These are phyloP conservation scores for Amphiprion ocellaris DNA, from an alignment of 2,113 vertebrate species.

Conservation along the genomic window DNA sequence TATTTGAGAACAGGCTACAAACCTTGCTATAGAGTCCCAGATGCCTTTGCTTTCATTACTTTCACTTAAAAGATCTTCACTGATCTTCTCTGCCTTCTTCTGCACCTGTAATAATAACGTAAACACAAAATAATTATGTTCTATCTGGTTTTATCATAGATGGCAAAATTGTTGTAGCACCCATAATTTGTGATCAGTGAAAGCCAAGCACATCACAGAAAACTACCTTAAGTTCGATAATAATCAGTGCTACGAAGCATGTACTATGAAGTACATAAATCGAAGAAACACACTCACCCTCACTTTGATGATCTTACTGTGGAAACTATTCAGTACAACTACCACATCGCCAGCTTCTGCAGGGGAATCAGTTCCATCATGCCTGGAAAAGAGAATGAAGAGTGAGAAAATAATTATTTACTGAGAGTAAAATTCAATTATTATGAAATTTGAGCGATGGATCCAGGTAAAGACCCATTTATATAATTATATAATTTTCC, in stretches of 20 bases:
- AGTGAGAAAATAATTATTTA: not conserved
- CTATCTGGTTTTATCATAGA: not conserved
- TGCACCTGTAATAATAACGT: constrained; percentile 78
- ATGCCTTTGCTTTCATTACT: constrained; percentile 81
- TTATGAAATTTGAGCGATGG: constrained; percentile 1
- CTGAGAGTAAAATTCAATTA: constrained; percentile 13
- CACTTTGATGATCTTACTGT: constrained; percentile 96
- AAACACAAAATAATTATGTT: constrained; percentile 1
- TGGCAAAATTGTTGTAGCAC: not conserved
- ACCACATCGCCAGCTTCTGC: constrained; percentile 84
- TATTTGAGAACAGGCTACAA: constrained; percentile 26
- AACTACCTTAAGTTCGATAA: not conserved
- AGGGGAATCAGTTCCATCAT: constrained; percentile 92
- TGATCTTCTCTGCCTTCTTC: constrained; percentile 85
- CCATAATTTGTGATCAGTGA: not conserved
- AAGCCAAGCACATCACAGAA: not conserved
- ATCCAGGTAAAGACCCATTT: not conserved
- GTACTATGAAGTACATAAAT: not conserved
- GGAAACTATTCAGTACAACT: constrained; percentile 93
- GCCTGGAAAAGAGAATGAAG: constrained; percentile 79
- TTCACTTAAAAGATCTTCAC: constrained; percentile 86
- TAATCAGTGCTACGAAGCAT: not conserved
- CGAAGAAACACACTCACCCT: constrained; percentile 84
- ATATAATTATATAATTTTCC: not conserved
- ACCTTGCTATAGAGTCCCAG: constrained; percentile 87